These are phyloP conservation scores for Oryzias celebensis DNA, from an alignment of 2,113 vertebrate species.

Conservation along the genomic window DNA sequence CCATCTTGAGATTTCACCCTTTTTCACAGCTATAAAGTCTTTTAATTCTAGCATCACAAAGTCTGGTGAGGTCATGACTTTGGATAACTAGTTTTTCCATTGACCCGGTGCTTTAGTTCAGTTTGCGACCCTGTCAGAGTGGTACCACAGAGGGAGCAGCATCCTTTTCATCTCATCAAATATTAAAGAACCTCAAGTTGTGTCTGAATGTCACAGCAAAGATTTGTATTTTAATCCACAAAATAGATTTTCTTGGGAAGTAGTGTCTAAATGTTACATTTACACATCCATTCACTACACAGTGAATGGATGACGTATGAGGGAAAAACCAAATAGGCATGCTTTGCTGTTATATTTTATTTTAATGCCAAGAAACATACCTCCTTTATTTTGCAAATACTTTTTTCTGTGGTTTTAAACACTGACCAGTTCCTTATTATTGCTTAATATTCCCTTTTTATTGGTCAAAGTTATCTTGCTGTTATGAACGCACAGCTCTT, in stretches of 20 bases:
- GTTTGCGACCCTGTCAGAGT: not conserved
- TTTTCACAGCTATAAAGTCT: not conserved
- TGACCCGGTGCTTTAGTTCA: not conserved
- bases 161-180: conserved; percentile 24
- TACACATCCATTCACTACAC: not conserved
- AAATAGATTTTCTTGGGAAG: not conserved
- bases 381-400: no score
- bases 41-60: conserved; percentile 1
- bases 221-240: not conserved
- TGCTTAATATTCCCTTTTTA: no score
- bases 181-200: conserved; percentile 29
- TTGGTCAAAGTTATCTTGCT: no score
- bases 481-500: no score
- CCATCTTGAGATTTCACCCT: no score
- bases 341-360: no score
- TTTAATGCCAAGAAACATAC: no score
- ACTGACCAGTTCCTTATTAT: no score
- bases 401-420: no score
- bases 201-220: conserved; percentile 6
- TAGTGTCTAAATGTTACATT: not conserved
- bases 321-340: no score
- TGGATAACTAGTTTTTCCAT: not conserved
- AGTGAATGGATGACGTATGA: no score
- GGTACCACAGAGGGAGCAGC: not conserved
- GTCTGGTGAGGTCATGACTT: not conserved